These are phyloP conservation scores for Cephus cinctus DNA, from an alignment of 1,140 invertebrate species.

Conservation along the genomic window DNA sequence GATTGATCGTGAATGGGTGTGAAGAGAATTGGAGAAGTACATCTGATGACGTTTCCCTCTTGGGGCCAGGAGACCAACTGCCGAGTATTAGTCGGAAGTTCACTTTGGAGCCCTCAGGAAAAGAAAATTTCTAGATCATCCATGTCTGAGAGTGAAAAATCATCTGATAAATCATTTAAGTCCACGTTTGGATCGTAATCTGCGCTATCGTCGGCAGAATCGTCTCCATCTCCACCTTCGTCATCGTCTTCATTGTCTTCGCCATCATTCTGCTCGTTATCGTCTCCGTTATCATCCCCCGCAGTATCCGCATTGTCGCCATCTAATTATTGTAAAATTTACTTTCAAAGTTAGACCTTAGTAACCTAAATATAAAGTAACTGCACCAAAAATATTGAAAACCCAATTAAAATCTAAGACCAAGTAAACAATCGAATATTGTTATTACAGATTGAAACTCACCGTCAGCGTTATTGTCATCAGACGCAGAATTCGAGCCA, in stretches of 20 bases:
- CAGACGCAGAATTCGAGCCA: conserved; percentile 55
- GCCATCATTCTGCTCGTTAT: conserved; percentile 47
- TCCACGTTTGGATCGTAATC: conserved; percentile 33
- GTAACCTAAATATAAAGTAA: too few species aligned
- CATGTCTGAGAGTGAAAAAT: conserved; percentile 35
- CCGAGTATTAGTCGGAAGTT: conserved; percentile 6
- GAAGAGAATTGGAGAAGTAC: not conserved
- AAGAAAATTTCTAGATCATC: conserved; percentile 39
- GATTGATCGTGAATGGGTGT: not conserved
- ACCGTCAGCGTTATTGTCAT: conserved; percentile 59
- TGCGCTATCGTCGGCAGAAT: conserved; percentile 38
- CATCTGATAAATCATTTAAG: conserved; percentile 28
- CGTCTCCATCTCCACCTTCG: conserved; percentile 44
- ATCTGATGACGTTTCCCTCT: too few species aligned
- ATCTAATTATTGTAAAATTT: conserved; percentile 27
- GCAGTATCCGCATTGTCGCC: conserved; percentile 41
- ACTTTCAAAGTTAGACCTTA: too few species aligned
- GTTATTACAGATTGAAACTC: conserved; percentile 34
- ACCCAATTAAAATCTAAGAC: too few species aligned
- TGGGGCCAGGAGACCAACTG: too few species aligned
- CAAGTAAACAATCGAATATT: too few species aligned
- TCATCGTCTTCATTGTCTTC: conserved; percentile 45
- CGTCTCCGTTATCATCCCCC: conserved; percentile 46
- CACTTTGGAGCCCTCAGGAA: conserved; percentile 17
- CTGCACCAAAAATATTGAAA: too few species aligned